Percentiles rank a stretch among this genome's conserved stretches.
phyloP scores from a whole-genome alignment of 2,888 invertebrate genomes.

The Ceratothoa steindachneri region DNA sequence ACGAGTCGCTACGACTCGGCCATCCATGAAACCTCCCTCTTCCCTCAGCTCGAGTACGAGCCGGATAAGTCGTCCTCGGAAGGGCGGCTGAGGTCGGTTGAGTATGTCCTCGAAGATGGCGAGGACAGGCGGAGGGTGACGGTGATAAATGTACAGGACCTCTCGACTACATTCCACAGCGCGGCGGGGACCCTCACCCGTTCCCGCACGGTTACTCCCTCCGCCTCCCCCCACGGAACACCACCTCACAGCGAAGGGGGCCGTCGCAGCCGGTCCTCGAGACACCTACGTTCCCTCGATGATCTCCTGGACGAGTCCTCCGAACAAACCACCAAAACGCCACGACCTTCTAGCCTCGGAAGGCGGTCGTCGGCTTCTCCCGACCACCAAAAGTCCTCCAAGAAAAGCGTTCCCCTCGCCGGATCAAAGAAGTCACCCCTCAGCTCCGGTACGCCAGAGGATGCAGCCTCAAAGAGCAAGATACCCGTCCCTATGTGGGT shows the following conservation, averaged over 20 bases:
- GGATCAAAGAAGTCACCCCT: not conserved
- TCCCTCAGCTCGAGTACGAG: constrained; percentile 33
- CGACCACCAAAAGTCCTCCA: constrained; percentile 14
- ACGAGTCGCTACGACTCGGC: constrained; percentile 45
- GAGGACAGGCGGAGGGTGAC: constrained; percentile 48
- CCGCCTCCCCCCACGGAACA: constrained; percentile 40
- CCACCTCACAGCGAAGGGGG: constrained; percentile 45
- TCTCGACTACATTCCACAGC: constrained; percentile 49
- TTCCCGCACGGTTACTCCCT: constrained; percentile 42
- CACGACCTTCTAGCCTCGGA: constrained; percentile 40
- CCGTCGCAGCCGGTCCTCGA: constrained; percentile 41
- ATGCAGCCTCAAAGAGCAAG: constrained; percentile 38
- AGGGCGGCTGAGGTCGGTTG: constrained; percentile 38
- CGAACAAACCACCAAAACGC: constrained; percentile 31
- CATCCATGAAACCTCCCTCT: constrained; percentile 33
- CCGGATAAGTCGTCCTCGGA: constrained; percentile 32
- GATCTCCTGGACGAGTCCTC: constrained; percentile 45
- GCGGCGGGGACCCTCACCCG: constrained; percentile 32
- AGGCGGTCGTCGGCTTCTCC: constrained; percentile 40
- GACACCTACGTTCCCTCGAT: constrained; percentile 44
- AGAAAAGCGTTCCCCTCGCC: not conserved
- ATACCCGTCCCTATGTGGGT: constrained; percentile 45
- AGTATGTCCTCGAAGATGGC: constrained; percentile 42
- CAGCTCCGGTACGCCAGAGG: constrained; percentile 21
- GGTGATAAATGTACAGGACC: constrained; percentile 49